Evolutionary conservation across 2,797 vertebrate species (phyloP).

Genomic region (Tolypeutes matacus): DNA sequence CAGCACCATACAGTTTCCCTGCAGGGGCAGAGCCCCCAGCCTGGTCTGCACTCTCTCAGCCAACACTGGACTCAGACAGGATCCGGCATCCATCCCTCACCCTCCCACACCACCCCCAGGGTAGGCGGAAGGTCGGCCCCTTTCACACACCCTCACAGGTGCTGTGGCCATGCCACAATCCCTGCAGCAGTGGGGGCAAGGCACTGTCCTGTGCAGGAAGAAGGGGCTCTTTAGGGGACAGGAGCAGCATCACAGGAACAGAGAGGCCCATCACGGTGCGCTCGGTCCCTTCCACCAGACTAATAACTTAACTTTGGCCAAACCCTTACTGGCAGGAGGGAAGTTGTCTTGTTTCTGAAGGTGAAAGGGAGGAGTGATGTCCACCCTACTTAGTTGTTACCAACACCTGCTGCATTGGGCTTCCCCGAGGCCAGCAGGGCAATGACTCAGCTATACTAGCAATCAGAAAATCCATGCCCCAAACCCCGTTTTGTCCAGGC

Average conservation of each 20-base stretch:
- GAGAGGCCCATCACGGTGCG: not conserved
- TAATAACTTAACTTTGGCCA: not conserved
- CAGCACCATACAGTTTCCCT: not conserved
- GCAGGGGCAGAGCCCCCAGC: not conserved
- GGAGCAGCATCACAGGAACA: not conserved
- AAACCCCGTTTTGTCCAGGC: not conserved
- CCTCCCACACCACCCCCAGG: too few species aligned
- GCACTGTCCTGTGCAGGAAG: not conserved
- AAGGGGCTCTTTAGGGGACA: too few species aligned
- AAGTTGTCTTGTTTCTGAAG: not conserved
- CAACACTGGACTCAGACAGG: not conserved
- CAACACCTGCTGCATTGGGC: not conserved
- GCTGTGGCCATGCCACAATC: not conserved
- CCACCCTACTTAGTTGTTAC: too few species aligned
- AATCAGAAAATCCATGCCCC: not conserved
- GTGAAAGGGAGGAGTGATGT: not conserved
- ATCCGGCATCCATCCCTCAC: too few species aligned
- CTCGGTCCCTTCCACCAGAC: too few species aligned
- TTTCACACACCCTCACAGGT: not conserved
- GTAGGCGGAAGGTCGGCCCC: too few species aligned
- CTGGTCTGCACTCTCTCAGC: not conserved
- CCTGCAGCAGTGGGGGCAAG: not conserved
- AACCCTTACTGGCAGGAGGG: not conserved
- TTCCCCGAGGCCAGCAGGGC: too few species aligned
- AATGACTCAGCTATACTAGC: not conserved